phyloP scores from a whole-genome alignment of 2,113 vertebrate species.

The Dipodomys merriami region DNA sequence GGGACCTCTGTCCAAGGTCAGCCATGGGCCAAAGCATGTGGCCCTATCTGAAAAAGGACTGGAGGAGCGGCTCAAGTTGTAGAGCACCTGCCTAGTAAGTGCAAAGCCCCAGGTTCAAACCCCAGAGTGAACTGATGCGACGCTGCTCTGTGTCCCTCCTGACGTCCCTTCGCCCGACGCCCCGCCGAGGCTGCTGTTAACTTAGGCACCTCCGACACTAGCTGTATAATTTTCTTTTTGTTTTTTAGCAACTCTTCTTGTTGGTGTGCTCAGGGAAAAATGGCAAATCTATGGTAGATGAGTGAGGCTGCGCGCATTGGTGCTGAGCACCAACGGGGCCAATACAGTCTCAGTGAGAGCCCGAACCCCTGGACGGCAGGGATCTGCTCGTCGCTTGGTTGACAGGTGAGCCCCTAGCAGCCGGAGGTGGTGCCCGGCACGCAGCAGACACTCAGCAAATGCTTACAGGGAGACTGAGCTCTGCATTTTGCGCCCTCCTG shows the following conservation, averaged over 20 bases:
- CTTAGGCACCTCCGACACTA: neutral
- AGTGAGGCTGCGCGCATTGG: neutral
- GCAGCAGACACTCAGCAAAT: neutral
- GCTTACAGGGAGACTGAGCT: neutral
- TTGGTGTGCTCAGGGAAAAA: neutral
- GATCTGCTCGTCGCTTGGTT: neutral
- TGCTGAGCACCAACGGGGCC: neutral
- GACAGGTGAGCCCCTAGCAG: neutral
- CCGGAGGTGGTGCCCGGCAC: neutral
- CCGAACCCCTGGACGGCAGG: neutral
- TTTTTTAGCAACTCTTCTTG: constrained; percentile 11
- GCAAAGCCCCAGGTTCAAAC: too few species aligned
- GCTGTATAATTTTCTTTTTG: neutral
- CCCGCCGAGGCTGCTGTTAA: neutral
- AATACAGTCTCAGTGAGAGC: neutral
- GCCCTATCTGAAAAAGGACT: too few species aligned
- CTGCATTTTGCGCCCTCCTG: neutral
- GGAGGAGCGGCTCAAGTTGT: too few species aligned
- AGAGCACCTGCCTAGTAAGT: too few species aligned
- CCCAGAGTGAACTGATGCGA: neutral
- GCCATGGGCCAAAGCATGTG: too few species aligned
- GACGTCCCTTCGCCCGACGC: neutral
- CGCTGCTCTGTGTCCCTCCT: neutral
- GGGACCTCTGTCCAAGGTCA: too few species aligned
- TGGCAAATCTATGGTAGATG: neutral